Evolutionary conservation across 1,140 invertebrate genomes (phyloP).

Genomic region (Ceratina australensis): DNA sequence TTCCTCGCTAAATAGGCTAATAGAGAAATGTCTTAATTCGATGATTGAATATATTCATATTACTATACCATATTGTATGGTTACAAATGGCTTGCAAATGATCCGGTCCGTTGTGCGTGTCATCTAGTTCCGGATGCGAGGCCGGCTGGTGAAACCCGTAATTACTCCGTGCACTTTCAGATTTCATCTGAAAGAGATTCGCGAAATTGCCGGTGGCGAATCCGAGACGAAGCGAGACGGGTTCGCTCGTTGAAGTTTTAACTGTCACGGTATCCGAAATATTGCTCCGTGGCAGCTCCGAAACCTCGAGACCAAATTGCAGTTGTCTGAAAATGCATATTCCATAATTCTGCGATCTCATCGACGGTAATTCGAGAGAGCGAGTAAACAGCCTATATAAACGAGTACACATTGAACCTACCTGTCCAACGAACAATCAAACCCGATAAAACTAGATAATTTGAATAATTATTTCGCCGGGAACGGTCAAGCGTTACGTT

Average conservation of each 20-base stretch:
- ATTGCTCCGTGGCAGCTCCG: conserved; percentile 28
- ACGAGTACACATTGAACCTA: too few relatives aligned
- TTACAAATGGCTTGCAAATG: background rate
- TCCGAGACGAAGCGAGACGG: conserved; percentile 36
- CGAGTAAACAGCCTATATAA: too few relatives aligned
- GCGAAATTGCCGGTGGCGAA: conserved; percentile 52
- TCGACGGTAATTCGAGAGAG: too few relatives aligned
- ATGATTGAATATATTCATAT: too few relatives aligned
- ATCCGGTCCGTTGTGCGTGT: background rate
- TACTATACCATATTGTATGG: too few relatives aligned
- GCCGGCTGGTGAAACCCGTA: conserved; percentile 11
- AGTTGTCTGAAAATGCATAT: too few relatives aligned
- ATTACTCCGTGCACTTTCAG: conserved; percentile 34
- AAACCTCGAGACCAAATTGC: background rate
- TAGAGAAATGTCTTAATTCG: too few relatives aligned
- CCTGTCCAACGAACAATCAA: too few relatives aligned
- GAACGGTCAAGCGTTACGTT: background rate
- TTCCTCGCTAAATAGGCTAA: too few relatives aligned
- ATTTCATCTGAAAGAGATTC: conserved; percentile 40
- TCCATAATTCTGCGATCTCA: too few relatives aligned
- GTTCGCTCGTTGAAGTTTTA: conserved; percentile 51
- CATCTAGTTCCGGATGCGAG: conserved; percentile 41
- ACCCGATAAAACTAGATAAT: background rate
- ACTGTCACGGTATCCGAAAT: conserved; percentile 54
- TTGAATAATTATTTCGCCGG: too few relatives aligned